Evolutionary conservation across 1,140 invertebrate genomes (phyloP).

Genomic region (Mya arenaria): DNA sequence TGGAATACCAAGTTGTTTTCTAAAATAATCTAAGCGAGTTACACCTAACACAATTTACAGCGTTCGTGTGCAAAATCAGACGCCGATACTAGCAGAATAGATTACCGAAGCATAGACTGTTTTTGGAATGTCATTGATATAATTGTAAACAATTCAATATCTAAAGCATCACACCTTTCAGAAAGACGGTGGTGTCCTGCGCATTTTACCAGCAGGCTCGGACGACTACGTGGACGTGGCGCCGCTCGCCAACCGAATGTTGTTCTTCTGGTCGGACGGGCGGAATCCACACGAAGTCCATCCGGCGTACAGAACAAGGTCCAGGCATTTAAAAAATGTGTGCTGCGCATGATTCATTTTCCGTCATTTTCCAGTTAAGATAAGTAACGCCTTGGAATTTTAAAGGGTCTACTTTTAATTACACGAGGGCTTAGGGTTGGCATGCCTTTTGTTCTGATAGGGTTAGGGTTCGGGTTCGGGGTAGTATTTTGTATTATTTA

Average conservation of each 20-base stretch:
- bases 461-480: neutral
- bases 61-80: no score
- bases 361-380: neutral
- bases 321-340: neutral
- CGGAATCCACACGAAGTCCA: constrained; percentile 98
- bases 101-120: no score
- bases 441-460: neutral
- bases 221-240: constrained; percentile 94
- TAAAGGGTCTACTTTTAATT: neutral
- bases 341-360: neutral
- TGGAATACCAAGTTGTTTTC: no score
- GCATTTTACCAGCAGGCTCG: constrained; percentile 94
- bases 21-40: no score
- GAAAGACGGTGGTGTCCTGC: constrained; percentile 86
- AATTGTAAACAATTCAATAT: no score
- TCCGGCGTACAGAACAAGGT: constrained; percentile 90
- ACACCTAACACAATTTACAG: no score
- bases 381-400: neutral
- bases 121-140: no score
- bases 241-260: constrained; percentile 94
- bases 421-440: neutral
- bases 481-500: neutral
- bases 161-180: no score
- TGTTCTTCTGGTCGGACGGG: constrained; percentile 98
- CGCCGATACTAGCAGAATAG: no score